Percentiles rank a stretch among this genome's conserved stretches.
Conservation (phyloP, 1,140 invertebrate genomes). For the Drosophila serrata region DNA sequence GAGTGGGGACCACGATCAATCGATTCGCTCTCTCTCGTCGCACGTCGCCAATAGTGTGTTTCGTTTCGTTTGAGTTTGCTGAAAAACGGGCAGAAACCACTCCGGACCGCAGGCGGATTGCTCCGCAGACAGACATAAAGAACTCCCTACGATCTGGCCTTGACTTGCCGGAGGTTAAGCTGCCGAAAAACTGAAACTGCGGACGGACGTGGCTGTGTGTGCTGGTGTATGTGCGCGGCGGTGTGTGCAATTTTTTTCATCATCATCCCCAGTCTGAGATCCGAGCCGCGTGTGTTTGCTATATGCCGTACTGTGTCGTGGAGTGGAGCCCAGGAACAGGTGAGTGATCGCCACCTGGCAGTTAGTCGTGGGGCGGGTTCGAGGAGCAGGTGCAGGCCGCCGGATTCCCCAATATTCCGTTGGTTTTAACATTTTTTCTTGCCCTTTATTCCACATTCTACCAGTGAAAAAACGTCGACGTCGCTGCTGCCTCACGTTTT, state of each 20-base stretch:
- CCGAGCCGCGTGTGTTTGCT: conserved; percentile 50
- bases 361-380: conserved; percentile 19
- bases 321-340: conserved; percentile 32
- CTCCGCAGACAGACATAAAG: conserved; percentile 3
- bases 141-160: conserved; percentile 35
- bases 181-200: conserved; percentile 28
- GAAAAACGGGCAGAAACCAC: conserved; percentile 11
- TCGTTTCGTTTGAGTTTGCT: conserved; percentile 11
- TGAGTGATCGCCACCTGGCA: conserved; percentile 53
- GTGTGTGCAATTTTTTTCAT: conserved; percentile 70
- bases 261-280: conserved; percentile 33
- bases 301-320: conserved; percentile 2
- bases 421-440: conserved; percentile 46
- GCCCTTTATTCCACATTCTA: conserved; percentile 38
- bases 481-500: conserved; percentile 51
- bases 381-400: conserved; percentile 37
- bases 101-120: background rate
- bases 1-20: conserved; percentile 14
- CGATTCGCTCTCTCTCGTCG: conserved; percentile 9
- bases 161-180: conserved; percentile 51
- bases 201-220: conserved; percentile 35
- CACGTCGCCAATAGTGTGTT: conserved; percentile 17
- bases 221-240: conserved; percentile 39
- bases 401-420: conserved; percentile 43
- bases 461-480: conserved; percentile 50